These are phyloP conservation scores for Peromyscus melanophrys DNA, from an alignment of 2,797 vertebrate genomes.

Conservation along the genomic window DNA sequence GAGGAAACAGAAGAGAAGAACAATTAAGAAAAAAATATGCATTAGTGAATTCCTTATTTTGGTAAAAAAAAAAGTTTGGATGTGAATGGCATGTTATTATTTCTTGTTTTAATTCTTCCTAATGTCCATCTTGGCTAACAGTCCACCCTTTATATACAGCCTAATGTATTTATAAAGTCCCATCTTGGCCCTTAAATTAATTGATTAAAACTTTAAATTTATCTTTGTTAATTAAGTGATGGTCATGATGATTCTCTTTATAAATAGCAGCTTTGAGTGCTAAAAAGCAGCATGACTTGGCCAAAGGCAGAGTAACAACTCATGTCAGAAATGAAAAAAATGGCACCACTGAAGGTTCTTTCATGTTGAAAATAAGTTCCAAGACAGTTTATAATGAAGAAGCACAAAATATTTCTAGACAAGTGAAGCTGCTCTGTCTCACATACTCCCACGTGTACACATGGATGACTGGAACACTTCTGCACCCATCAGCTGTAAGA, in stretches of 20 bases:
- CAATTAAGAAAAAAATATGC: not conserved
- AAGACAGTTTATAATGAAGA: slow-evolving; percentile 2
- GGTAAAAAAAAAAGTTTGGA: not conserved
- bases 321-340: not conserved
- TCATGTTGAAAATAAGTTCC: not conserved
- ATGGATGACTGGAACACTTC: not conserved
- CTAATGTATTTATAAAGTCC: not conserved
- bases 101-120: not conserved
- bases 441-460: accelerated
- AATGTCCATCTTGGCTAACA: too few species aligned
- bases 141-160: not conserved
- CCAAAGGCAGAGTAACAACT: not conserved
- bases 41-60: slow-evolving; percentile 4
- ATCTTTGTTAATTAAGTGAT: not conserved
- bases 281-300: not conserved
- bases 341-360: not conserved
- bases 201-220: not conserved
- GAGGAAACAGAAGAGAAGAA: not conserved
- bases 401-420: not conserved
- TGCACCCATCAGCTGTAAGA: not conserved
- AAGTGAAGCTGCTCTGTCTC: not conserved
- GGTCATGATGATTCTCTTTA: not conserved
- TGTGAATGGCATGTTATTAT: not conserved
- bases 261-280: not conserved
- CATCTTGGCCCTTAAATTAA: not conserved